Evolutionary conservation across 2,888 invertebrate genomes (phyloP).

Genomic region (Nematopogon swammerdamellus): DNA sequence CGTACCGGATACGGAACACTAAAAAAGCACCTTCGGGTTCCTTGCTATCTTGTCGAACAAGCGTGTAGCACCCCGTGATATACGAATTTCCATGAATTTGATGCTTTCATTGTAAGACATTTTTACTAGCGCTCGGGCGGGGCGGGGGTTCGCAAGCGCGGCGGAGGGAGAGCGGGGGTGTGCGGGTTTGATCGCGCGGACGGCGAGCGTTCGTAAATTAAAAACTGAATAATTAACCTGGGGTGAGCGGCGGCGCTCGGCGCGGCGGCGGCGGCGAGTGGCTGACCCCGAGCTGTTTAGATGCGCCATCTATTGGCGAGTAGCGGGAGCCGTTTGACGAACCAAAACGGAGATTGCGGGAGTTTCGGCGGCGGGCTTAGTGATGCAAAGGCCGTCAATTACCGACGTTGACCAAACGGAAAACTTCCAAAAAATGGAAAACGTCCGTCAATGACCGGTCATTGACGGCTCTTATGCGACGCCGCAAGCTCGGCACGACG

Average conservation of each 20-base stretch:
- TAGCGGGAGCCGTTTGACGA: not conserved
- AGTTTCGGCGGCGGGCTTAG: too few relatives aligned
- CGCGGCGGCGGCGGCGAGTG: slow-evolving; percentile 17
- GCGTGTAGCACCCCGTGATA: slow-evolving; percentile 9
- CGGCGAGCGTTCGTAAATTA: slow-evolving; percentile 36
- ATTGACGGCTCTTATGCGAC: too few relatives aligned
- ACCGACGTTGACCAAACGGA: too few relatives aligned
- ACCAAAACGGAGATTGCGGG: not conserved
- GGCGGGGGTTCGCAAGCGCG: slow-evolving; percentile 14
- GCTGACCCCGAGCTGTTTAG: not conserved
- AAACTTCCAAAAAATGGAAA: too few relatives aligned
- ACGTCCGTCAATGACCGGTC: too few relatives aligned
- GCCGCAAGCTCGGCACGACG: too few relatives aligned
- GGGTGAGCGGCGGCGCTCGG: too few relatives aligned
- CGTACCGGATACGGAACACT: too few relatives aligned
- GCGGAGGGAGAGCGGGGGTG: slow-evolving; percentile 22
- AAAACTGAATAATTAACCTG: slow-evolving; percentile 57
- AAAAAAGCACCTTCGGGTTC: too few relatives aligned
- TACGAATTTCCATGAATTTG: not conserved
- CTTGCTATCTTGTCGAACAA: slow-evolving; percentile 49
- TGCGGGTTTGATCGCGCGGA: slow-evolving; percentile 13
- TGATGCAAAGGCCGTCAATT: too few relatives aligned
- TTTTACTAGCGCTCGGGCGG: slow-evolving; percentile 29
- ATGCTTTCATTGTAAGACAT: slow-evolving; percentile 29
- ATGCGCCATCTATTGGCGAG: not conserved